Percentiles rank a stretch among this genome's conserved stretches.
Evolutionary conservation across 2,113 vertebrate species (phyloP).

Genomic region (Galeopterus variegatus): DNA sequence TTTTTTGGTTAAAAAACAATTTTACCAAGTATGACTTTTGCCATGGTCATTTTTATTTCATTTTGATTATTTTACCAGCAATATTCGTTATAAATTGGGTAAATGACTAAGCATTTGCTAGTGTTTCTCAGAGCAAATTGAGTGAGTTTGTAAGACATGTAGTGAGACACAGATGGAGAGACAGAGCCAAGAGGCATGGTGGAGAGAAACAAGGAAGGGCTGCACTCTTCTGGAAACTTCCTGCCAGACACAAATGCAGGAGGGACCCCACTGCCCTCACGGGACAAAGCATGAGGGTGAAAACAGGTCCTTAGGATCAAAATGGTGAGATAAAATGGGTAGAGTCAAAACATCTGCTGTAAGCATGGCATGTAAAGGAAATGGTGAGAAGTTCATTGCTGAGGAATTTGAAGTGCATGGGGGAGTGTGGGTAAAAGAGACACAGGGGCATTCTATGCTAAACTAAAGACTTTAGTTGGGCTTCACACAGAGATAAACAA

Average conservation of each 20-base stretch:
- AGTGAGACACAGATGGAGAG: not conserved
- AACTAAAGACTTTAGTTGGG: not conserved
- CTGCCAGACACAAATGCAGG: no score
- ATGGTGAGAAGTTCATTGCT: not conserved
- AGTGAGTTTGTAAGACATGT: not conserved
- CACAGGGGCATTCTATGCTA: not conserved
- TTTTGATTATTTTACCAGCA: not conserved
- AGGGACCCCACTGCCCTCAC: not conserved
- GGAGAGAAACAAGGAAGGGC: not conserved
- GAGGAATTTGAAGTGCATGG: not conserved
- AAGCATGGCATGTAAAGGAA: not conserved
- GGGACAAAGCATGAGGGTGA: not conserved
- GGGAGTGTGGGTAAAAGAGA: not conserved
- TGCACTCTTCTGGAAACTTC: fast-evolving
- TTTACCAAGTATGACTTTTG: not conserved
- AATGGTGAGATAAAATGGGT: not conserved
- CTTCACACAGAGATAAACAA: not conserved
- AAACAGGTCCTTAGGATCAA: not conserved
- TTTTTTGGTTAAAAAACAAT: not conserved
- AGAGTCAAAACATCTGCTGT: not conserved
- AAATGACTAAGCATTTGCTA: not conserved
- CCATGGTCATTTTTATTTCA: not conserved
- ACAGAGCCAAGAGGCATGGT: not conserved
- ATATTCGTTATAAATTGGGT: not conserved
- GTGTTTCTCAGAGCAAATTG: conserved; percentile 4